Base-by-base conservation (phyloP, 2,113 vertebrate genomes). In the Noturus placidus region DNA sequence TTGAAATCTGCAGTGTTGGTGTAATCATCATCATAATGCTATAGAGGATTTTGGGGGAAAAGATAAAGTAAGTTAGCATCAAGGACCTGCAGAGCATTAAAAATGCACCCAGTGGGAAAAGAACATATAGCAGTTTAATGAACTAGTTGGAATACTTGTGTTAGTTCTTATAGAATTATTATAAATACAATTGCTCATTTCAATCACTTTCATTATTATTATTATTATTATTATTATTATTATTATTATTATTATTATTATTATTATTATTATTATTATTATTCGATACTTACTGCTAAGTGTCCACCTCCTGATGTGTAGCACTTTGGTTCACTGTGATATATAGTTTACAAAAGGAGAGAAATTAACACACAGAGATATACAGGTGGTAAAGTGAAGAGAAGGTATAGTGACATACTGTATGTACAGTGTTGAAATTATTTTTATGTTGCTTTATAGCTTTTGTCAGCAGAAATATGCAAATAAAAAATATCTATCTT, bases 1-100 rank as follows among this genome's bases (percentile, higher is more conserved):
- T 83, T 92, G 80, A 93, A 74, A 7, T 93, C 91, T 0, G 50
- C 91, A 8, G 87, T 89, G 85, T 93, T 93, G 0, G 82, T 61
- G 82, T 93, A 93, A 50, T 89, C 83, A 83, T 56, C 90, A 85
- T 87, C 42, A 52, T 13, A 20, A 27, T 89, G 46, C 92, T 93
- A 86, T 76, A 61, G 4, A 61, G 46, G 65, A 0, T 87, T 81
- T 25, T 13, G 59, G 19, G 11, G 25, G 2, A 6, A 67, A 70
- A 77, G 46, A 69, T 15, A 82, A 57, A 20, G 57, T 13, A 57
- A 20, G 57, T 13, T 35, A 15, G 10, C 17, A 70, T 79, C 1
- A 56, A 56, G 50, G 8, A 8, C 30, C 13, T 56, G 27, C 76
- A 33, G 4, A 81, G 0, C 4, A 33, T 22, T 81, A 59, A 38